Percentiles rank a stretch among this genome's conserved stretches.
phyloP scores from a whole-genome alignment of 2,888 invertebrate species.

The Cephonodes hylas region DNA sequence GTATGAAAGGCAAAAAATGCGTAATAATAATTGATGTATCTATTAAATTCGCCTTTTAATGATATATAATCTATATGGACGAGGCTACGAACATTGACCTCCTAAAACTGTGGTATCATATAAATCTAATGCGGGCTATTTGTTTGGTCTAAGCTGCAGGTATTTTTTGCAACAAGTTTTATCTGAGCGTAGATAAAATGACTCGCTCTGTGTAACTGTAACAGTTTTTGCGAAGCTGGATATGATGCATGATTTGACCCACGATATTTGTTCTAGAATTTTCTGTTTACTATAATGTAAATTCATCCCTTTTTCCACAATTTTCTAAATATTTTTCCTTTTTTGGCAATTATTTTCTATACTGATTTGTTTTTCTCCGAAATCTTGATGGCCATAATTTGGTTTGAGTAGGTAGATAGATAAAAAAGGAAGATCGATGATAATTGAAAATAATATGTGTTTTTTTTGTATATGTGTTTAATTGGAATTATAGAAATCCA shows the following conservation, averaged over 20 bases:
- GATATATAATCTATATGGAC: not conserved
- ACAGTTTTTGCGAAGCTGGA: not conserved
- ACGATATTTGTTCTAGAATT: not conserved
- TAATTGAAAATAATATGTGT: no score
- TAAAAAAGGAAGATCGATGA: no score
- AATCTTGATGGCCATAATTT: no score
- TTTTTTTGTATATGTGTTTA: no score
- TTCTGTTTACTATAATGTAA: not conserved
- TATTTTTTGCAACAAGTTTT: constrained; percentile 8
- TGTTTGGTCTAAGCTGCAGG: constrained; percentile 22
- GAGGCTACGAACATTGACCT: constrained; percentile 23
- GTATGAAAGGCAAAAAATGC: no score
- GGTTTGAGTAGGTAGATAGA: no score
- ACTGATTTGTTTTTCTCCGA: no score
- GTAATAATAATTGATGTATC: not conserved
- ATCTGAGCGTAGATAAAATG: not conserved
- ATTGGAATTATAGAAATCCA: no score
- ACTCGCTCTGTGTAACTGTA: not conserved
- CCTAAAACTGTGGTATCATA: constrained; percentile 23
- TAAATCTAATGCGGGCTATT: constrained; percentile 32
- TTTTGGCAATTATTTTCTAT: no score
- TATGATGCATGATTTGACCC: not conserved
- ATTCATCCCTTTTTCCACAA: not conserved
- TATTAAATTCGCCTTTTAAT: not conserved
- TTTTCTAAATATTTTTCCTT: not conserved